Conservation (phyloP, 53 echinoderm and acorn worm genomes). For the Henricia sp. region DNA sequence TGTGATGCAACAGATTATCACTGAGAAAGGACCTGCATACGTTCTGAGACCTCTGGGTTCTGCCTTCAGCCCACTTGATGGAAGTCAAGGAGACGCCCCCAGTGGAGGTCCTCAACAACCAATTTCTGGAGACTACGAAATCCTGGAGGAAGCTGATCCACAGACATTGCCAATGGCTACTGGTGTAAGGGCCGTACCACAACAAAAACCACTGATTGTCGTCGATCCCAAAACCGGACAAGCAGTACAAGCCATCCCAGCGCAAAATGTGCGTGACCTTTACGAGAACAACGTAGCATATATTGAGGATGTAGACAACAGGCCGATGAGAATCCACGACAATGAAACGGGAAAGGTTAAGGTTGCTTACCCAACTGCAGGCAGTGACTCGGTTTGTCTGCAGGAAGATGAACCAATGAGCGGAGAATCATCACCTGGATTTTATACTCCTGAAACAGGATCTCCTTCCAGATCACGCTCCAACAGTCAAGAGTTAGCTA, state of each 20-base stretch:
- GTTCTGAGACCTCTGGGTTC: conserved; percentile 68
- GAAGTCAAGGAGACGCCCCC: conserved; percentile 40
- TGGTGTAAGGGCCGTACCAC: conserved; percentile 55
- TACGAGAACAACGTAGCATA: conserved; percentile 53
- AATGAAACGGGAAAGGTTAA: conserved; percentile 60
- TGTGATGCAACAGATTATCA: conserved; percentile 72
- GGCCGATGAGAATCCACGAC: conserved; percentile 73
- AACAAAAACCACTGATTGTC: conserved; percentile 60
- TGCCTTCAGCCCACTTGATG: conserved; percentile 40
- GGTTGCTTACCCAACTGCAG: conserved; percentile 55
- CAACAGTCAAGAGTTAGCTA: conserved; percentile 24
- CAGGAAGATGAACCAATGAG: conserved; percentile 15
- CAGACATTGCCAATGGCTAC: conserved; percentile 41
- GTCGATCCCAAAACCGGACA: conserved; percentile 73
- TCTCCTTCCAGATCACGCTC: conserved; percentile 55
- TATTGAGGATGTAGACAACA: conserved; percentile 57
- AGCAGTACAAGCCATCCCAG: conserved; percentile 67
- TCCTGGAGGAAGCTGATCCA: not conserved
- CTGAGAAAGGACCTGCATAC: conserved; percentile 86
- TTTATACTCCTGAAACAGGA: conserved; percentile 81
- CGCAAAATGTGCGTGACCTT: conserved; percentile 65
- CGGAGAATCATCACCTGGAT: conserved; percentile 69
- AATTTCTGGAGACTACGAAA: conserved; percentile 17
- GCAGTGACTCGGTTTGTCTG: not conserved
- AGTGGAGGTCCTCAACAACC: conserved; percentile 42